phyloP scores from a whole-genome alignment of 2,888 invertebrate genomes.

The Scaptomyza caliginosa region DNA sequence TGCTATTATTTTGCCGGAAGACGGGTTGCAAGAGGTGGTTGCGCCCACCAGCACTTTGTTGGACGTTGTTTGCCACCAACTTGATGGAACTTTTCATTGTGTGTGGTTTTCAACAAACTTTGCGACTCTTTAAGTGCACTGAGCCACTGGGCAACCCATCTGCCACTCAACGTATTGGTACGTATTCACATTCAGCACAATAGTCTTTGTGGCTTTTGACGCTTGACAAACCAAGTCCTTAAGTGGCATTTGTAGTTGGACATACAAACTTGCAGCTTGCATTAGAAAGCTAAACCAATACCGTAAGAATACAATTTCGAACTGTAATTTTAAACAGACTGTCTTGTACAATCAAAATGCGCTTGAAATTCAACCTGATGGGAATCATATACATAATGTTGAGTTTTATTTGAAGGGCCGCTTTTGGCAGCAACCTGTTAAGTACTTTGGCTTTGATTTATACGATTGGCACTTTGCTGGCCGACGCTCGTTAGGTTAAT shows the following conservation, averaged over 20 bases:
- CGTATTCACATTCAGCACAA: conserved; percentile 19
- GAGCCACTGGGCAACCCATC: conserved; percentile 7
- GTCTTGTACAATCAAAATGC: conserved; percentile 1
- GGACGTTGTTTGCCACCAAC: conserved; percentile 35
- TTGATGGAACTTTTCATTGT: conserved; percentile 54
- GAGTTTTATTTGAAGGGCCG: neutral
- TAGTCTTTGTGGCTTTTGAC: conserved; percentile 36
- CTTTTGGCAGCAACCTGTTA: neutral
- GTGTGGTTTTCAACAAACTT: conserved; percentile 48
- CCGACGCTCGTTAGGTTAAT: conserved; percentile 16
- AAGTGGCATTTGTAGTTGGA: conserved; percentile 48
- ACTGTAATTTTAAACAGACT: neutral
- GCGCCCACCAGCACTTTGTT: conserved; percentile 2
- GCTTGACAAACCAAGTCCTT: conserved; percentile 31
- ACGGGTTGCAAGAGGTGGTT: neutral
- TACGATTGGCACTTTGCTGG: neutral
- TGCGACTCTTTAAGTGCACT: conserved; percentile 26
- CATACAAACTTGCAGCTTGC: conserved; percentile 35
- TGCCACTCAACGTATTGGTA: conserved; percentile 41
- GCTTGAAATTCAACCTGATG: neutral
- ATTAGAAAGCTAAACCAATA: conserved; percentile 17
- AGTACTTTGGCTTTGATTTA: neutral
- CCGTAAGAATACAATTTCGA: conserved; percentile 3
- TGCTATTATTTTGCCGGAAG: conserved; percentile 28
- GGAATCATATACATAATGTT: neutral